phyloP scores from a whole-genome alignment of 2,797 vertebrate species.

The Tenualosa ilisha region DNA sequence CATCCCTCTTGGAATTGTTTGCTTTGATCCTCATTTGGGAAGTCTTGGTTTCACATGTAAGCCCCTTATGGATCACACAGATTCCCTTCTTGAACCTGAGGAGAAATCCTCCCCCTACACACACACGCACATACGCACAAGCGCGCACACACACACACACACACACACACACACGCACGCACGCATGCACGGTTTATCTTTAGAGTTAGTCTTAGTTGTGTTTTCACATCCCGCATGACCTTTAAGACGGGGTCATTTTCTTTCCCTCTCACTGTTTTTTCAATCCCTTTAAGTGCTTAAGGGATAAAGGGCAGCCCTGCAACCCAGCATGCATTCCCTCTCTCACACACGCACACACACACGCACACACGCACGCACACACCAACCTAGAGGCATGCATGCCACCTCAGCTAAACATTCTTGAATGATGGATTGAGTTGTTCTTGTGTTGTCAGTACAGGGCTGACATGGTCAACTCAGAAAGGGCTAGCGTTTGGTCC shows the following conservation, averaged over 20 bases:
- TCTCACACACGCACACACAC: no score
- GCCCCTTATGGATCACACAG: neutral
- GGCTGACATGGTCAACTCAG: neutral
- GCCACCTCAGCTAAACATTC: neutral
- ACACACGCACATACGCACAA: neutral
- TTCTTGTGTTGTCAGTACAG: neutral
- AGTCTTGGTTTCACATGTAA: neutral
- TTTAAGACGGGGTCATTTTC: slow-evolving; percentile 25
- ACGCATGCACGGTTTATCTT: neutral
- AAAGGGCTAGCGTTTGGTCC: neutral
- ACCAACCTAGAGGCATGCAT: neutral
- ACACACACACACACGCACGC: neutral
- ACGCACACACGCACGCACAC: no score
- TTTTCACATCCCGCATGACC: neutral
- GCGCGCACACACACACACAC: neutral
- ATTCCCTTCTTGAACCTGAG: neutral
- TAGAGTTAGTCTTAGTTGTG: neutral
- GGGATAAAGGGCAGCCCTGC: neutral
- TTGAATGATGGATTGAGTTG: neutral
- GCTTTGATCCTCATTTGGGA: neutral
- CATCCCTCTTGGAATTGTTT: neutral
- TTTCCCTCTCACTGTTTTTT: neutral
- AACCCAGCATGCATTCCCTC: no score
- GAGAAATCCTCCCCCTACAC: neutral
- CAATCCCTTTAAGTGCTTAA: neutral